A percentile compares a stretch with the other conserved stretches of the same genome.
phyloP scores from a whole-genome alignment of 2,888 invertebrate genomes.

The Xestia sexstrigata region DNA sequence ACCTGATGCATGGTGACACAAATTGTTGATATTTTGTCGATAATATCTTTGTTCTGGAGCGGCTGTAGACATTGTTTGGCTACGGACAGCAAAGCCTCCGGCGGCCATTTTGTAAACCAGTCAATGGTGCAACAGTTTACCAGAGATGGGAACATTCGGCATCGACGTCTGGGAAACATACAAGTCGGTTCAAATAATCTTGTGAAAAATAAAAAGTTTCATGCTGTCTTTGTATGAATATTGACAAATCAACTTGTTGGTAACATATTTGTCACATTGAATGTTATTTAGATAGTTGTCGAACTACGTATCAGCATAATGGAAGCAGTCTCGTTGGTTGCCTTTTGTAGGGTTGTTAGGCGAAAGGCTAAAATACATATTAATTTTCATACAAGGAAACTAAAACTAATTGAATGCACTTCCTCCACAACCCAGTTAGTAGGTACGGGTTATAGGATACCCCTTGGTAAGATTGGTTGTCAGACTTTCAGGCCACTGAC shows the following conservation, averaged over 20 bases:
- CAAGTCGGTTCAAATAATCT: neutral
- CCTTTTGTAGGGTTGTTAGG: neutral
- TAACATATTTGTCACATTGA: neutral
- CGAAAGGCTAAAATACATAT: too few relatives aligned
- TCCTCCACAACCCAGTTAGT: too few relatives aligned
- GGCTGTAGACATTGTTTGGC: slow-evolving; percentile 93
- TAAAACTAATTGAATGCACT: neutral
- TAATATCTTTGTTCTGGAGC: slow-evolving; percentile 87
- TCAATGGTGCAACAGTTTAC: slow-evolving; percentile 98
- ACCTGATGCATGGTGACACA: slow-evolving; percentile 88
- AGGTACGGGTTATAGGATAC: too few relatives aligned
- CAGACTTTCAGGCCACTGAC: too few relatives aligned
- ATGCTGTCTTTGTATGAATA: neutral
- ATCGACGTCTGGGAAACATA: slow-evolving; percentile 91
- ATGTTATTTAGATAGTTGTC: neutral
- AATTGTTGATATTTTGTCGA: slow-evolving; percentile 80
- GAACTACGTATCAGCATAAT: neutral
- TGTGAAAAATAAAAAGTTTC: neutral
- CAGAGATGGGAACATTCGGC: slow-evolving; percentile 98
- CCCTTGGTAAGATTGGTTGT: too few relatives aligned
- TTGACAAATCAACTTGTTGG: neutral
- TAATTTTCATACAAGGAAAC: neutral
- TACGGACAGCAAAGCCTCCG: slow-evolving; percentile 96
- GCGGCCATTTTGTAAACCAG: slow-evolving; percentile 98
- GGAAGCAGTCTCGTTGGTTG: neutral